Base-by-base conservation (phyloP, 2,888 invertebrate species). In the Antheraea yamamai region DNA sequence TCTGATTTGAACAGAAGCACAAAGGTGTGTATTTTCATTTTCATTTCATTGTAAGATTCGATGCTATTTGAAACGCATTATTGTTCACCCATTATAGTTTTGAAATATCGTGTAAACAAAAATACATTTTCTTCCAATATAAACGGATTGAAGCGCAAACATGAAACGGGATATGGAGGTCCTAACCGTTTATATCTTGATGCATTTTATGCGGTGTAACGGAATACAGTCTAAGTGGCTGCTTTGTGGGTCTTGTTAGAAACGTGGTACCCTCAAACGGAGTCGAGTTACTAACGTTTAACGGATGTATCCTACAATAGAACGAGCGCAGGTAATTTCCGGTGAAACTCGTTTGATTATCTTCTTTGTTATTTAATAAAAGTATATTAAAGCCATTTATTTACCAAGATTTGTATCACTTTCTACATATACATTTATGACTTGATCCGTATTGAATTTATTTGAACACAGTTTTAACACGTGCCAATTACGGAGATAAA, bases 81-180 rank as follows among this genome's bases (percentile, higher is more conserved):
- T n/a, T n/a, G n/a, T n/a, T n/a, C n/a, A n/a, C n/a, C n/a, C n/a
- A n/a, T n/a, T n/a, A n/a, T n/a, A n/a, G n/a, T n/a, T n/a, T n/a
- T n/a, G n/a, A n/a, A n/a, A n/a, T n/a, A n/a, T n/a, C n/a, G n/a
- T n/a, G n/a, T n/a, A n/a, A n/a, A n/a, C n/a, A n/a, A n/a, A n/a
- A n/a, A n/a, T n/a, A n/a, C n/a, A n/a, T n/a, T n/a, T n/a, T n/a
- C n/a, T n/a, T n/a, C n/a, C n/a, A n/a, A 71, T 61, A 47, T 47
- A 39, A 74, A 88, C 86, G 90, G 91, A 91, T 91, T 91, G 89
- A 87, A 89, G 87, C 85, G 90, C 91, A 92, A 91, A 91, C 89
- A 91, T 84, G 84, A 81, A 81, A 82, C 81, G 83, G 83, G 4
- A 82, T 82, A 80, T 80, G 82, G 79, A 80, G n/a, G 81, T 84